These are phyloP conservation scores for Anorthoa munda DNA, from an alignment of 2,888 invertebrate species.

Conservation along the genomic window DNA sequence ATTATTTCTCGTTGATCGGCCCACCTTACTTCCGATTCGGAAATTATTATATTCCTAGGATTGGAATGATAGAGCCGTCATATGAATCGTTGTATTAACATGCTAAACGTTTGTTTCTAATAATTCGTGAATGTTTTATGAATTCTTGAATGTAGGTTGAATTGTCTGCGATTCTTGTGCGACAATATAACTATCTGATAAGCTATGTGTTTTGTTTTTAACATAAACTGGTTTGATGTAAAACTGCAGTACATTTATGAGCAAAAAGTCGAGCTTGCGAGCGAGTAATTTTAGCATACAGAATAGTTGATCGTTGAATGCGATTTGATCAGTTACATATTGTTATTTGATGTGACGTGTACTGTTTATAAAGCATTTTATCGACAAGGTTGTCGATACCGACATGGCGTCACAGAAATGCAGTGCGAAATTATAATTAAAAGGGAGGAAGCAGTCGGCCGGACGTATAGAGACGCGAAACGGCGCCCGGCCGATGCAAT, in stretches of 20 bases:
- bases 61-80: constrained; percentile 82
- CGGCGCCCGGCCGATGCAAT: constrained; percentile 86
- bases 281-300: constrained; percentile 40
- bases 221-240: constrained; percentile 49
- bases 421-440: constrained; percentile 85
- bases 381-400: constrained; percentile 63
- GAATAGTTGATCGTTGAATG: constrained; percentile 37
- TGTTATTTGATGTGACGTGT: constrained; percentile 61
- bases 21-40: constrained; percentile 91
- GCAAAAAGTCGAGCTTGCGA: constrained; percentile 36
- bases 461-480: constrained; percentile 82
- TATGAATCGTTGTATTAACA: constrained; percentile 81
- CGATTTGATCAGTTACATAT: constrained; percentile 62
- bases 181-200: constrained; percentile 59
- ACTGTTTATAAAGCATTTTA: constrained; percentile 66
- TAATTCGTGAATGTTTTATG: constrained; percentile 81
- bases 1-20: constrained; percentile 88
- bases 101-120: constrained; percentile 80
- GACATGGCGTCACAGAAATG: constrained; percentile 73
- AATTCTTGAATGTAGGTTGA: constrained; percentile 79
- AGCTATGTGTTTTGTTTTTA: constrained; percentile 52
- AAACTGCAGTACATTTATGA: constrained; percentile 26
- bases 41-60: constrained; percentile 88
- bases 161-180: constrained; percentile 67
- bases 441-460: constrained; percentile 86